Evolutionary conservation across 2,797 vertebrate species (phyloP).

Genomic region (Arctocebus calabarensis): DNA sequence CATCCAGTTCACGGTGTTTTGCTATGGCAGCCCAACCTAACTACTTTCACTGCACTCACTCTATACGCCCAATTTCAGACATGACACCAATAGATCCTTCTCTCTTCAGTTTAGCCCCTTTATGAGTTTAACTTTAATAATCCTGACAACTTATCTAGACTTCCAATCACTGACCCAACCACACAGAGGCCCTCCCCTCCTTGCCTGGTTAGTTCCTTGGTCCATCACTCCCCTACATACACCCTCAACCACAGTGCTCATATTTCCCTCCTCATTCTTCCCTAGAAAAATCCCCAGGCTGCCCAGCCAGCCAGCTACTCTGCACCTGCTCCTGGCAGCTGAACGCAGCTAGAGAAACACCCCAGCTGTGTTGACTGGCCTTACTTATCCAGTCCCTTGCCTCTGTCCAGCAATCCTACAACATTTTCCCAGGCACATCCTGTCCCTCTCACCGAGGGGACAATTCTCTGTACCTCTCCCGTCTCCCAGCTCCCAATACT

Average conservation of each 20-base stretch:
- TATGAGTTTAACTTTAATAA: not conserved
- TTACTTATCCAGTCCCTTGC: not conserved
- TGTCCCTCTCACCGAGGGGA: not conserved
- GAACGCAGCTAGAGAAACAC: not conserved
- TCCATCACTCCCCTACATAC: not conserved
- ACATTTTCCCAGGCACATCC: not conserved
- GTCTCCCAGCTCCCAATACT: not conserved
- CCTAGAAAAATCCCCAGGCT: not conserved
- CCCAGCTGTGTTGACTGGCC: not conserved
- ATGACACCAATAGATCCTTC: not conserved
- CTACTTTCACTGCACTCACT: not conserved
- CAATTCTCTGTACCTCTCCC: not conserved
- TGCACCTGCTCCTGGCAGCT: not conserved
- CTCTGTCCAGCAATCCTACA: not conserved
- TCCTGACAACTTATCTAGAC: not conserved
- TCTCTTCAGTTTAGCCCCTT: not conserved
- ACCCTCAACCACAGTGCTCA: not conserved
- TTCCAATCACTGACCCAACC: not conserved
- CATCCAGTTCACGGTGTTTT: not conserved
- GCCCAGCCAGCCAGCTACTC: not conserved
- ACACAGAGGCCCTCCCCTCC: not conserved
- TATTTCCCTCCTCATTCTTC: not conserved
- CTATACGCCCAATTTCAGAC: not conserved
- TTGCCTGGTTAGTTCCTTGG: too few species aligned
- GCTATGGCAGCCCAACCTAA: not conserved